Conservation (phyloP, 2,113 vertebrate genomes). For the Epinephelus fuscoguttatus region DNA sequence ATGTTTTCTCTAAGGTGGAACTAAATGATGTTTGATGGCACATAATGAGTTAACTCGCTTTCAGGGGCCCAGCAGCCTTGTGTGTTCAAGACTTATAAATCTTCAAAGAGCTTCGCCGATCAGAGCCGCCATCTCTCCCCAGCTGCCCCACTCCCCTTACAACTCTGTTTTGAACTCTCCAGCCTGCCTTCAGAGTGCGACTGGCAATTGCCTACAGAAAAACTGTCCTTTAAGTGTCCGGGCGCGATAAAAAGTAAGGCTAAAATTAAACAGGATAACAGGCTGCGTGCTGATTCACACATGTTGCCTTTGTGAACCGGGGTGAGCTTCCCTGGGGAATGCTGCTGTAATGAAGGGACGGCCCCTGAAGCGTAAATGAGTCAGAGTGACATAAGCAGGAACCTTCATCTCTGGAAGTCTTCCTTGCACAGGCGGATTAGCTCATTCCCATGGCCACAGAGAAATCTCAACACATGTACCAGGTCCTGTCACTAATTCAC, state of each 20-base stretch:
- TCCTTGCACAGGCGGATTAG: constrained; percentile 64
- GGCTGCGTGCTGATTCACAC: constrained; percentile 55
- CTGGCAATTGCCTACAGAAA: constrained; percentile 37
- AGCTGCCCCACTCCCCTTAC: constrained; percentile 81
- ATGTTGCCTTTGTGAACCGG: constrained; percentile 66
- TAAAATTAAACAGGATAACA: constrained; percentile 64
- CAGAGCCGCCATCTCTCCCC: constrained; percentile 72
- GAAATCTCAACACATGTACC: constrained; percentile 56
- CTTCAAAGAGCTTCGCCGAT: constrained; percentile 90
- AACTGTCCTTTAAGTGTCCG: constrained; percentile 5
- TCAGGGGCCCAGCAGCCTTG: constrained; percentile 88
- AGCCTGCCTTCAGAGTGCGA: constrained; percentile 33
- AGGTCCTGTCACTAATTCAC: constrained; percentile 72
- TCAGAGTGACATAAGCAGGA: constrained; percentile 81
- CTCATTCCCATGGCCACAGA: constrained; percentile 61
- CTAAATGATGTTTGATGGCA: constrained; percentile 44
- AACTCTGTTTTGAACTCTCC: constrained; percentile 70
- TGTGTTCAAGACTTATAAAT: constrained; percentile 91
- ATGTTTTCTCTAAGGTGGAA: background rate
- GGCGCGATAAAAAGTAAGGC: constrained; percentile 29
- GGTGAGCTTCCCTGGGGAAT: constrained; percentile 71
- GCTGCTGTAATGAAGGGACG: constrained; percentile 78
- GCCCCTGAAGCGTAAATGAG: constrained; percentile 81
- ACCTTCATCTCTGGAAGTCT: constrained; percentile 73
- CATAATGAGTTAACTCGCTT: constrained; percentile 75